These are phyloP conservation scores for Anarsia innoxiella DNA, from an alignment of 2,888 invertebrate species.

Conservation along the genomic window DNA sequence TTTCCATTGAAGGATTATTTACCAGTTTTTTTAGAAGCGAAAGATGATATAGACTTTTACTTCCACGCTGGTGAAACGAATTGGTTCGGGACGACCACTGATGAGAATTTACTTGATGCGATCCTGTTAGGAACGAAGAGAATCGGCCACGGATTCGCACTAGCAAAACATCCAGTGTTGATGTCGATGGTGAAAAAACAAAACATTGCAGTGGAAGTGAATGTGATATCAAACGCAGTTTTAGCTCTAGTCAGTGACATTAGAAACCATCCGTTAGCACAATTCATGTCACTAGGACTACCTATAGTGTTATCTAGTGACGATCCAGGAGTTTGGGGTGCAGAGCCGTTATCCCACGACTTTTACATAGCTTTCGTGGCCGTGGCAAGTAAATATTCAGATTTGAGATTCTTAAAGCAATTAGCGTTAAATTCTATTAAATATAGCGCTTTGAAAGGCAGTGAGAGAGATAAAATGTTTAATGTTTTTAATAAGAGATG, in stretches of 20 bases:
- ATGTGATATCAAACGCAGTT: slow-evolving; percentile 87
- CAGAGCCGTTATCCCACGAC: slow-evolving; percentile 84
- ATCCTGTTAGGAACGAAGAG: slow-evolving; percentile 82
- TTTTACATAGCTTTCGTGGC: slow-evolving; percentile 86
- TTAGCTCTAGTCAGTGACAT: slow-evolving; percentile 80
- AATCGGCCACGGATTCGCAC: slow-evolving; percentile 86
- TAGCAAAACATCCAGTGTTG: slow-evolving; percentile 82
- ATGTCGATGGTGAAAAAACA: slow-evolving; percentile 70
- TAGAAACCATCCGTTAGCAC: slow-evolving; percentile 84
- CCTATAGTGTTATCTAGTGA: slow-evolving; percentile 87
- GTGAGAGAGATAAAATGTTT: slow-evolving; percentile 32
- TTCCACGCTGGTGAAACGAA: slow-evolving; percentile 90
- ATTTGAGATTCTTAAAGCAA: slow-evolving; percentile 82
- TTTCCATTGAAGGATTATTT: slow-evolving; percentile 76
- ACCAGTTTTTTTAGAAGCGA: slow-evolving; percentile 65
- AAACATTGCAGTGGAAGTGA: slow-evolving; percentile 83
- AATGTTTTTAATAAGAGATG: slow-evolving; percentile 40
- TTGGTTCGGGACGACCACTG: slow-evolving; percentile 79
- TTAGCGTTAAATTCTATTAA: slow-evolving; percentile 83
- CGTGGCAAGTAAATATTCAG: slow-evolving; percentile 80
- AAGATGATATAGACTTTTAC: slow-evolving; percentile 76
- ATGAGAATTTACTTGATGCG: slow-evolving; percentile 86
- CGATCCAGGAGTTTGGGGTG: slow-evolving; percentile 86
- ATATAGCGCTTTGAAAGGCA: slow-evolving; percentile 73
- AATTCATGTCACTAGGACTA: slow-evolving; percentile 78